A percentile compares a stretch with the other conserved stretches of the same genome.
These are phyloP conservation scores for Sphenopsis melanotis DNA, from an alignment of 2,797 vertebrate species.

Conservation along the genomic window DNA sequence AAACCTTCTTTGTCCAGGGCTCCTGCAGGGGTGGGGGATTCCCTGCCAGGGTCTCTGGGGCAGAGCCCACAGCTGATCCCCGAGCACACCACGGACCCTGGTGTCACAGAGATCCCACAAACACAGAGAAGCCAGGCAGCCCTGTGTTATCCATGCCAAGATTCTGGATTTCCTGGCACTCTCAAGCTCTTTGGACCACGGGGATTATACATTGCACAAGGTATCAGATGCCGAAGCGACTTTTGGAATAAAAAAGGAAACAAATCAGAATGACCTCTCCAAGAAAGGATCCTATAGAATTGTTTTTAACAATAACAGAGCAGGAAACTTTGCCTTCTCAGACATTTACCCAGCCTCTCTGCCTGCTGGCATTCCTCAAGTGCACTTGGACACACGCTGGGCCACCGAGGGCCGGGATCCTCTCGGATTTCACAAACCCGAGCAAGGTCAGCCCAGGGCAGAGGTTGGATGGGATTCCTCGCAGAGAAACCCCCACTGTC, in stretches of 20 bases:
- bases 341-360: conserved; percentile 15
- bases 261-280: not conserved
- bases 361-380: conserved; percentile 17
- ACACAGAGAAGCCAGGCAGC: not conserved
- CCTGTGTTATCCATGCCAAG: conserved; percentile 8
- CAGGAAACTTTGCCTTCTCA: conserved; percentile 3
- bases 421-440: conserved; percentile 25
- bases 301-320: conserved; percentile 44
- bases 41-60: not conserved
- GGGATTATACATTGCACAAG: conserved; percentile 36
- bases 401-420: not conserved
- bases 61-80: not conserved
- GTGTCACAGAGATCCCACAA: not conserved
- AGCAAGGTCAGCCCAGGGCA: conserved; percentile 41
- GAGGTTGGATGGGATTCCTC: conserved; percentile 1
- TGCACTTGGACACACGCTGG: conserved; percentile 10
- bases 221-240: conserved; percentile 12
- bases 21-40: not conserved
- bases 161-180: conserved; percentile 33
- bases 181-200: not conserved
- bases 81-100: not conserved
- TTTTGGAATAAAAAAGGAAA: not conserved
- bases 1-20: conserved; percentile 27
- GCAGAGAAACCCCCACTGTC: not conserved
- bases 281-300: not conserved